A percentile compares a stretch with the other conserved stretches of the same genome.
Evolutionary conservation across 2,797 vertebrate genomes (phyloP).

Genomic region (Siniperca obscura): DNA sequence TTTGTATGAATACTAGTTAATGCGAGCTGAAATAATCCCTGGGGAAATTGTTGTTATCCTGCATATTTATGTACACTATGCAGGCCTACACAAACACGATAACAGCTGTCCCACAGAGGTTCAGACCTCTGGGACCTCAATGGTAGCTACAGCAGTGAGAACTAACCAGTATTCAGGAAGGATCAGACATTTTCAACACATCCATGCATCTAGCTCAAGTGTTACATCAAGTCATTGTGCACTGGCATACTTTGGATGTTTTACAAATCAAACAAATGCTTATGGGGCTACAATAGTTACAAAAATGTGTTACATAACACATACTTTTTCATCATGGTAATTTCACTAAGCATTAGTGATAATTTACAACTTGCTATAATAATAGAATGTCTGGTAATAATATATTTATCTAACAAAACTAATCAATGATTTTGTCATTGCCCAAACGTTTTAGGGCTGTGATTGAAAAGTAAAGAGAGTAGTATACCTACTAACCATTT

Average conservation of each 20-base stretch:
- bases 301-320: neutral
- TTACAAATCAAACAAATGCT: neutral
- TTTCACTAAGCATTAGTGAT: neutral
- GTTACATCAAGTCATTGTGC: neutral
- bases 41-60: no score
- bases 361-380: neutral
- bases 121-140: neutral
- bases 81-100: neutral
- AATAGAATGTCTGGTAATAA: neutral
- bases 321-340: neutral
- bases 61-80: neutral
- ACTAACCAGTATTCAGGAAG: neutral
- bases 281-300: neutral
- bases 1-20: neutral
- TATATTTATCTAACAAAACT: neutral
- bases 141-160: neutral
- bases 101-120: neutral
- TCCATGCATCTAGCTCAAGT: neutral
- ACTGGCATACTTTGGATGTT: neutral
- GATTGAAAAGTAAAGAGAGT: neutral
- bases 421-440: neutral
- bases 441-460: neutral
- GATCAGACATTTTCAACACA: neutral
- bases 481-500: neutral
- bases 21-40: neutral